A percentile compares a stretch with the other conserved stretches of the same genome.
Evolutionary conservation across 2,113 vertebrate species (phyloP).

Genomic region (Channa maculata): DNA sequence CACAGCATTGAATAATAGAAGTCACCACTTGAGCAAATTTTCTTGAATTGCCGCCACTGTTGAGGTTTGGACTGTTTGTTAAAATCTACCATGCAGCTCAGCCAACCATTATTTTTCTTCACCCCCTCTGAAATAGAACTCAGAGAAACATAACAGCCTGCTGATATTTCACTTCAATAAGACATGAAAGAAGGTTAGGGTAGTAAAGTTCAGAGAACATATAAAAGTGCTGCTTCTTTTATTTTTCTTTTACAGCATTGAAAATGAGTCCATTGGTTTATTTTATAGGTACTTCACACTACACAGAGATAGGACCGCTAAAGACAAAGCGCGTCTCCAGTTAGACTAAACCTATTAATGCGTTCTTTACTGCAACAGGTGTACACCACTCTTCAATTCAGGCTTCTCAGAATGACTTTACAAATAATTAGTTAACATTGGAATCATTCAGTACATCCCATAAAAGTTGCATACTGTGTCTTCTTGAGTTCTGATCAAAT

Average conservation of each 20-base stretch:
- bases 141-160: conserved; percentile 15
- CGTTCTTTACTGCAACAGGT: no score
- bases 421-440: no score
- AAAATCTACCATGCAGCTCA: not conserved
- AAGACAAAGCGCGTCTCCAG: not conserved
- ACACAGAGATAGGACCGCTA: conserved; percentile 21
- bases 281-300: conserved; percentile 37
- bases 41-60: conserved; percentile 17
- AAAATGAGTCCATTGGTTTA: conserved; percentile 53
- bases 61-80: not conserved
- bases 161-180: conserved; percentile 42
- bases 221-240: conserved; percentile 43
- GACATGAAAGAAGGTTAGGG: conserved; percentile 27
- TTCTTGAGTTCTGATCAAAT: no score
- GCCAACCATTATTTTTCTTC: not conserved
- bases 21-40: conserved; percentile 1
- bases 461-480: no score
- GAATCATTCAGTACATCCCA: no score
- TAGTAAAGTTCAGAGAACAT: conserved; percentile 46
- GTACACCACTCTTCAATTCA: not conserved
- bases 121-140: conserved; percentile 6
- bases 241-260: conserved; percentile 52
- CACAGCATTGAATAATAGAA: not conserved
- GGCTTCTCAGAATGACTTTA: not conserved
- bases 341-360: not conserved